Conservation (phyloP, 2,113 vertebrate genomes). For the cat (Felis catus) region F.catus_Fca126_mat1.0 CM031411.1:16067001-16067500, state of each 20-base stretch:
- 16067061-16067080: not conserved
- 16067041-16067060: not conserved
- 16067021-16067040: not conserved
- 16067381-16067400: not conserved
- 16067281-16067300: constrained; percentile 13
- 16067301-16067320: not conserved
- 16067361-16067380: not conserved
- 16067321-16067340: not conserved
- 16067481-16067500: not conserved
- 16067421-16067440: not conserved
- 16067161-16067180: not conserved
- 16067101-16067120: not conserved
- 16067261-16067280: not conserved
- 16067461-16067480: not conserved
- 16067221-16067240: not conserved
- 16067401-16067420: not conserved
- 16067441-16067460: not conserved
- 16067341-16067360: not conserved
- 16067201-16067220: not conserved
- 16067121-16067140: not conserved
- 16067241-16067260: not conserved
- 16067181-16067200: not conserved
- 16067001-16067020: not conserved
- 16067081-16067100: not conserved
- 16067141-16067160: not conserved